Evolutionary conservation across 2,113 vertebrate species (phyloP).

Genomic region (Syrrhaptes paradoxus): DNA sequence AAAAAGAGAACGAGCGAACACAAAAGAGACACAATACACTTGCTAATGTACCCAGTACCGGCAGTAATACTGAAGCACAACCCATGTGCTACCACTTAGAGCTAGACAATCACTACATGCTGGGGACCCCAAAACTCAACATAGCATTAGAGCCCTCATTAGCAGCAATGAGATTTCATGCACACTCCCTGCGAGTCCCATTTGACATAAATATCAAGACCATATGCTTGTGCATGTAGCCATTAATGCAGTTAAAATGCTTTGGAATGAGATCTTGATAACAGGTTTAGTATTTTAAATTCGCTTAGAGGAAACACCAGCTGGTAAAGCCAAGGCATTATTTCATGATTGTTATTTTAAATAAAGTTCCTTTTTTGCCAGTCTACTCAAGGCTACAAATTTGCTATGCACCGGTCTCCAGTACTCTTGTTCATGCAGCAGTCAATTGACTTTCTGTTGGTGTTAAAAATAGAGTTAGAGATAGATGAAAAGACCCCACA

Average conservation of each 20-base stretch:
- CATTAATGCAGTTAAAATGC: background rate
- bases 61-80: background rate
- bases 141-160: background rate
- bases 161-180: background rate
- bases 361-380: background rate
- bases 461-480: background rate
- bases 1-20: background rate
- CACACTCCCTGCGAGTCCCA: background rate
- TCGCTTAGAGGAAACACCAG: background rate
- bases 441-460: background rate
- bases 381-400: background rate
- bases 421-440: background rate
- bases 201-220: background rate
- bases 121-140: background rate
- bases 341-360: constrained; percentile 23
- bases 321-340: background rate
- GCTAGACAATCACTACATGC: background rate
- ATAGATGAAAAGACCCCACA: background rate
- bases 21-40: background rate
- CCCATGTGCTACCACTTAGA: background rate
- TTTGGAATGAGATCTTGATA: background rate
- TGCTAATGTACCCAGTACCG: background rate
- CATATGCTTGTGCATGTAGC: background rate
- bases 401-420: background rate
- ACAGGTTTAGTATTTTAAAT: constrained; percentile 3